A percentile compares a stretch with the other conserved stretches of the same genome.
These are phyloP conservation scores for Phalacrocorax aristotelis DNA, from an alignment of 2,113 vertebrate species.

Conservation along the genomic window DNA sequence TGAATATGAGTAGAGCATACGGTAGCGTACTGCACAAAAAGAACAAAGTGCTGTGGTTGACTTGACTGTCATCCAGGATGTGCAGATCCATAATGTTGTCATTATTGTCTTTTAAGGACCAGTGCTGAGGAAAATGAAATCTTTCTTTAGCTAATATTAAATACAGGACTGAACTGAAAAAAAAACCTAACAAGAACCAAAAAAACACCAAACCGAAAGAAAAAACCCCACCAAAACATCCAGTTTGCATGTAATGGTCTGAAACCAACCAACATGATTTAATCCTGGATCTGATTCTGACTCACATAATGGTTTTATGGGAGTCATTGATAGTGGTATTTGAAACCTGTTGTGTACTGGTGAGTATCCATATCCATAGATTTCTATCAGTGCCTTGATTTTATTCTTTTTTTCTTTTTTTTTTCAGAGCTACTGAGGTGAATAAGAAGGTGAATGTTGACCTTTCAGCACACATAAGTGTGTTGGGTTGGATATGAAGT, in stretches of 20 bases:
- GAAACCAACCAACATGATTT: background rate
- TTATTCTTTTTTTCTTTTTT: background rate
- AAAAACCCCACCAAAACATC: background rate
- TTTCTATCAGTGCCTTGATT: background rate
- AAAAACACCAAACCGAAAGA: accelerated
- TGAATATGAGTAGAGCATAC: background rate
- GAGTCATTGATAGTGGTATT: background rate
- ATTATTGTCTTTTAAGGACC: background rate
- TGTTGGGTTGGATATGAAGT: background rate
- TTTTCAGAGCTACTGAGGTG: background rate
- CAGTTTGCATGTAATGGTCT: background rate
- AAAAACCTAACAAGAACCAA: background rate
- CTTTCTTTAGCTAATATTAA: background rate
- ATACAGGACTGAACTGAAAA: background rate
- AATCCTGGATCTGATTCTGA: background rate
- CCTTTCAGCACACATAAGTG: background rate
- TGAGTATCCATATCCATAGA: background rate
- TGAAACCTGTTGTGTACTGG: background rate
- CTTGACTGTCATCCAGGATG: background rate
- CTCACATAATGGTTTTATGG: background rate
- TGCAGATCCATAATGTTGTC: background rate
- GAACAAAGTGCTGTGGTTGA: background rate
- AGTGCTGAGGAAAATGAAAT: background rate
- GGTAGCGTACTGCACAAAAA: background rate
- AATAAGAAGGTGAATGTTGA: background rate